Base-by-base conservation (phyloP, 2,888 invertebrate species). In the Charanyca ferruginea region DNA sequence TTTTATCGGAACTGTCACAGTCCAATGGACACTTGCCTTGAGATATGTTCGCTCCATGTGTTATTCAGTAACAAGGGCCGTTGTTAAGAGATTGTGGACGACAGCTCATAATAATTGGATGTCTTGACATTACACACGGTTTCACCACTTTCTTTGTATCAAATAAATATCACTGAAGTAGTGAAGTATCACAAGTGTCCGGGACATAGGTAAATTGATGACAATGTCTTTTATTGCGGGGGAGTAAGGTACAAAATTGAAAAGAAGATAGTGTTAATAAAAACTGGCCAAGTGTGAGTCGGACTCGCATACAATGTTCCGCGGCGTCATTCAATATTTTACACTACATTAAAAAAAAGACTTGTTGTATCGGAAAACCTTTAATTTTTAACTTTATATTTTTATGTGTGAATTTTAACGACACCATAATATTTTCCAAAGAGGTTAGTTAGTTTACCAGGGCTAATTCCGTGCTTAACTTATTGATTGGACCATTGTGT, bases 131-230 rank as follows among this genome's bases (percentile, higher is more conserved):
- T 66, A 66, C 68, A 64, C 38, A 61, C 66, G 66, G 69, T 73
- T 81, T 81, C 80, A 77, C 82, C 68, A 79, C 58, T 81, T 69
- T 77, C 77, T 52, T 70, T 76, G 59, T 67, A 81, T 75, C 74
- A 63, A 69, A 80, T 59, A 62, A 67, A 66, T 59, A 74, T 28
- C 41, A 52, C 47, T 53, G 51, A 61, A 71, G 49, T 74, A 67
- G 51, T 53, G 51, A 61, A 71, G 55, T 77, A 67, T 51, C 44
- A 54, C 51, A 53, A 63, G 60, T 57, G 16, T 58, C 48, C 4
- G 52, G 20, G 62, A 76, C 28, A 66, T 81, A 66, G 66, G 65
- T 63, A 69, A 64, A 72, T 52, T 59, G 28, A 54, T 42, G 25
- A 52, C 6, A 45, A 42, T 57, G n/a, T 18, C 0, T 20, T 68